Evolutionary conservation across 2,113 vertebrate species (phyloP), one percentile per base, ranked within the genome.

Genomic region (Myrmecobius fasciatus): DNA sequence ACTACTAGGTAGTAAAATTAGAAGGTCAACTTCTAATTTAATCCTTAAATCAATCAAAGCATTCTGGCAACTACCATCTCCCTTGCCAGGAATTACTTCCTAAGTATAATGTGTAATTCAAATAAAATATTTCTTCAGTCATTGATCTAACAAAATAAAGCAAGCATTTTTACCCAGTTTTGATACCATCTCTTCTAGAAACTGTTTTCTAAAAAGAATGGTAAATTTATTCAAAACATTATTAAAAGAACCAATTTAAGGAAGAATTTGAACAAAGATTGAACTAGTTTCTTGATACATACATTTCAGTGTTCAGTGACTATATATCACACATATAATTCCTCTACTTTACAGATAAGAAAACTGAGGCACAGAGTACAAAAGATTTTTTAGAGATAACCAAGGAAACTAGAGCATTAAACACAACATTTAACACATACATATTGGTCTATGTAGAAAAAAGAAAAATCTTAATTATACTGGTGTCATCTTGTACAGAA

Each of bases 281-380:
- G 28, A 91, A 47, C 7, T 53, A 93, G 3, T 95, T 89, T 96
- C 93, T 75, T 75, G 17, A 75, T 75, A n/a, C 5, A 48, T 48
- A 48, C 48, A 48, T 48, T 48, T 48, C 14, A 75, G 0, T 22
- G 17, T 75, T 22, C 67, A 75, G 67, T n/a, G 36, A 75, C 36
- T 75, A n/a, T 75, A 43, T n/a, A n/a, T 36, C 36, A n/a, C 14
- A n/a, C 1, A 67, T 17, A 14, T 67, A 36, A 46, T 90, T 10
- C 60, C 95, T 20, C 49, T 91, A 88, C 22, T 83, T 75, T 26
- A 91, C 43, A 91, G 75, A 48, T 91, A 93, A 91, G 5, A 20
- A 89, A 83, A 10, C 25, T 47, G 90, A 25, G 1, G 31, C 94
- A 31, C 31, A 31, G 56, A 67, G 11, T 36, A n/a, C 31, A 67